Conservation (phyloP, 53 echinoderm and acorn worm genomes). For the Antedon mediterranea region DNA sequence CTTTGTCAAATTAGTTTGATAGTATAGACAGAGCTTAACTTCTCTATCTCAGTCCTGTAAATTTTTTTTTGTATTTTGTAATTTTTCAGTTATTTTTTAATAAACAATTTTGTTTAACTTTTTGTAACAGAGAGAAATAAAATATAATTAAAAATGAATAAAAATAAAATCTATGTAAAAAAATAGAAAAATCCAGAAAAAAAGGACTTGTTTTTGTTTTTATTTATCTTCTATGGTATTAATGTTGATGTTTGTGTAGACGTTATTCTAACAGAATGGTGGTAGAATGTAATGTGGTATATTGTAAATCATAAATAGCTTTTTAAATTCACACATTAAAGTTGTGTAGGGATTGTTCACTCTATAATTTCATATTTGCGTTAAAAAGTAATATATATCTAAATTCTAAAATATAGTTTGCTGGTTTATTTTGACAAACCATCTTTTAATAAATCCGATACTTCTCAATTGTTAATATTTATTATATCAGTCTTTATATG, state of each 20-base stretch:
- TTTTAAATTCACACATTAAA: neutral
- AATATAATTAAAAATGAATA: neutral
- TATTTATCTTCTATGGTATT: neutral
- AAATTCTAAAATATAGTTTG: neutral
- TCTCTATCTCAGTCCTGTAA: neutral
- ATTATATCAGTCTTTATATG: no score
- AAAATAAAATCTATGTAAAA: neutral
- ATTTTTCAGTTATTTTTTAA: neutral
- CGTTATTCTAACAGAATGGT: neutral
- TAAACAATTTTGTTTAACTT: neutral
- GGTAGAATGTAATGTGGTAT: neutral
- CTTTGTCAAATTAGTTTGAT: no score
- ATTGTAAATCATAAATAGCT: neutral
- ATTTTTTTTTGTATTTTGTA: neutral
- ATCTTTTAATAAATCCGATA: no score
- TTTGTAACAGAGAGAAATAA: neutral
- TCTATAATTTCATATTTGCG: no score
- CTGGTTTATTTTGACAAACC: no score
- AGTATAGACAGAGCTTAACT: no score
- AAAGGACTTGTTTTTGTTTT: neutral
- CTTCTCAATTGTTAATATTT: no score
- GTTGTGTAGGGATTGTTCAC: no score
- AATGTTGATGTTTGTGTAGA: neutral
- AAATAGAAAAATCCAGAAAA: neutral
- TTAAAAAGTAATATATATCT: neutral